phyloP scores from a whole-genome alignment of 2,888 invertebrate species.

The Papilio elwesi region DNA sequence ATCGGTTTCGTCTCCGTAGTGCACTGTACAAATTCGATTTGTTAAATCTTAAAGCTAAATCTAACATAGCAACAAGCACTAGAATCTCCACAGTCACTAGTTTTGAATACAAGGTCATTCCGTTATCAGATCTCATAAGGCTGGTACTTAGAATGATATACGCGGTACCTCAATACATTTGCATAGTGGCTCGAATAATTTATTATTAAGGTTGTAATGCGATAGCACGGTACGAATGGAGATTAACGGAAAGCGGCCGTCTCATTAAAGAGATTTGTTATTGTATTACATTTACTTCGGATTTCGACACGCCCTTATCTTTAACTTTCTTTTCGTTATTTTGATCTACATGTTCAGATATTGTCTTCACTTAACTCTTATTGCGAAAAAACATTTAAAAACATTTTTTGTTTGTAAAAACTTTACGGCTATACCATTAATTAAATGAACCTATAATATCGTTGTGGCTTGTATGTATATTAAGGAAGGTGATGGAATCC shows the following conservation, averaged over 20 bases:
- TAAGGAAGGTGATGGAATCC: too few species aligned
- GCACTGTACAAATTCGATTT: constrained; percentile 2
- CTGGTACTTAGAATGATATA: constrained; percentile 33
- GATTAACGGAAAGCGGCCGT: constrained; percentile 8
- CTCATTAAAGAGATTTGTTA: constrained; percentile 16
- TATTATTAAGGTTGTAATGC: constrained; percentile 13
- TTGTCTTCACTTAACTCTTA: not conserved
- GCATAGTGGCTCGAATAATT: constrained; percentile 20
- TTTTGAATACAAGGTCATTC: constrained; percentile 35
- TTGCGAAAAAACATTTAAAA: not conserved
- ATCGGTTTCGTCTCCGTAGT: not conserved
- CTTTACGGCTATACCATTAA: too few species aligned
- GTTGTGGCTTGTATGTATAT: too few species aligned
- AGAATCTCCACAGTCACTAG: constrained; percentile 4
- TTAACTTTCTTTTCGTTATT: not conserved
- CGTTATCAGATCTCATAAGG: constrained; percentile 32
- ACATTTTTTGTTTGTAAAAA: too few species aligned
- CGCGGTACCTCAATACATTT: constrained; percentile 21
- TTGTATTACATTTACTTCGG: not conserved
- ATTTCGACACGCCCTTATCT: constrained; percentile 4
- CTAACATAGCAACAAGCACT: constrained; percentile 16
- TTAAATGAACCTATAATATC: too few species aligned
- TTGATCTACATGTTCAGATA: not conserved
- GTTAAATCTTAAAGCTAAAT: constrained; percentile 25
- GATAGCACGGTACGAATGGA: constrained; percentile 12